These are phyloP conservation scores for Exaiptasia diaphana DNA, from an alignment of 64 coral and sea anemone genomes.

Conservation along the genomic window DNA sequence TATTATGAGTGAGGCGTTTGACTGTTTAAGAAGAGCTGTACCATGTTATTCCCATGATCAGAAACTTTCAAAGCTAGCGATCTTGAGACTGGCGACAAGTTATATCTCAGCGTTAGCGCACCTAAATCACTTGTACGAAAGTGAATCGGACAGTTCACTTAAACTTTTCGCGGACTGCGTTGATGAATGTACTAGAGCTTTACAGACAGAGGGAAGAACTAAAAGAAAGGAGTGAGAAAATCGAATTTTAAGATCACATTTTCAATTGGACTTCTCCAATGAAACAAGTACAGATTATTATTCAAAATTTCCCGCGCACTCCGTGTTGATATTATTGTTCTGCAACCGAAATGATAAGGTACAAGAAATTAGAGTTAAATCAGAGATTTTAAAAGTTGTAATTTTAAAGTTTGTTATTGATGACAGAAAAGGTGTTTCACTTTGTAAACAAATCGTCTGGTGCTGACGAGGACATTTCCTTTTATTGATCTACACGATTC, in stretches of 20 bases:
- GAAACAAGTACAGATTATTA: no score
- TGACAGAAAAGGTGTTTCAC: no score
- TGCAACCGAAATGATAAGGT: no score
- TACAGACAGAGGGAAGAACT: conserved; percentile 87
- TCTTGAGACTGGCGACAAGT: conserved; percentile 82
- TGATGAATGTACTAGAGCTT: conserved; percentile 86
- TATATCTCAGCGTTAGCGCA: conserved; percentile 90
- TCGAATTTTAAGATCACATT: background rate
- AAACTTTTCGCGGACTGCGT: conserved; percentile 89
- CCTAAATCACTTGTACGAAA: conserved; percentile 65
- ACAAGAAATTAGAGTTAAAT: no score
- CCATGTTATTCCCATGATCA: conserved; percentile 93
- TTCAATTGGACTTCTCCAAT: no score
- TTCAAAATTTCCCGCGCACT: no score
- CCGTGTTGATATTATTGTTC: no score
- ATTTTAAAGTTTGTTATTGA: no score
- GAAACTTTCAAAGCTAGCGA: conserved; percentile 94
- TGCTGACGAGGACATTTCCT: no score
- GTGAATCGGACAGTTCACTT: conserved; percentile 80
- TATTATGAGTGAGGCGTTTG: conserved; percentile 97
- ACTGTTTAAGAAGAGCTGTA: conserved; percentile 81
- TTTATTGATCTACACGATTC: no score
- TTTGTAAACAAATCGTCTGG: no score
- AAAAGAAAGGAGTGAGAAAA: conserved; percentile 82
- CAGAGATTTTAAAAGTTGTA: no score